Evolutionary conservation across 2,888 invertebrate genomes (phyloP).

Genomic region (Atethmia centrago): DNA sequence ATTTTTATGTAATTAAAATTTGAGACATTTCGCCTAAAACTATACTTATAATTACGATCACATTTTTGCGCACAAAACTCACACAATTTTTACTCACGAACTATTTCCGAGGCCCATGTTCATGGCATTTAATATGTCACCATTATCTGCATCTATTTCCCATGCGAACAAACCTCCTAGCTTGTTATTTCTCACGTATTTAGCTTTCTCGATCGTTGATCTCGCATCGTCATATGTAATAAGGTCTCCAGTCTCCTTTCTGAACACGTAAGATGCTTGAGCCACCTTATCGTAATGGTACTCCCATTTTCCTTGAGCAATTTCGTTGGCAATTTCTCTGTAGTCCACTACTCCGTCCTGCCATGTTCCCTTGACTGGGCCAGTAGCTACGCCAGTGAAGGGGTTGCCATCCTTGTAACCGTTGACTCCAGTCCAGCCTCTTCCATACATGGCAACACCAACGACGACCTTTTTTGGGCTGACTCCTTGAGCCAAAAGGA

Average conservation of each 20-base stretch:
- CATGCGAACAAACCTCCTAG: conserved; percentile 87
- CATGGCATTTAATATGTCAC: conserved; percentile 87
- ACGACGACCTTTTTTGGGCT: conserved; percentile 86
- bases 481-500: conserved; percentile 86
- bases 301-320: conserved; percentile 86
- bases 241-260: conserved; percentile 83
- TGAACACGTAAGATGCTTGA: conserved; percentile 87
- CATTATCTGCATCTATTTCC: conserved; percentile 89
- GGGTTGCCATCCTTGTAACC: conserved; percentile 82
- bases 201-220: conserved; percentile 87
- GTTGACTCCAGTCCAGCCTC: conserved; percentile 87
- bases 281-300: conserved; percentile 86
- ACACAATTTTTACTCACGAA: conserved; percentile 66
- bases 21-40: conserved; percentile 72
- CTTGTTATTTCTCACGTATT: conserved; percentile 87
- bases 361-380: conserved; percentile 87
- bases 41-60: conserved; percentile 68
- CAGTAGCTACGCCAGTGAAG: conserved; percentile 86
- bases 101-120: conserved; percentile 87
- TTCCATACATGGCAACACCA: conserved; percentile 88
- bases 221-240: conserved; percentile 87
- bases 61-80: conserved; percentile 54
- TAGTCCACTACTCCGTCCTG: conserved; percentile 89
- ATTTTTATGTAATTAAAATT: conserved; percentile 66
- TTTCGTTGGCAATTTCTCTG: conserved; percentile 85